Evolutionary conservation across 2,113 vertebrate genomes (phyloP).

Genomic region (Callionymus lyra): DNA sequence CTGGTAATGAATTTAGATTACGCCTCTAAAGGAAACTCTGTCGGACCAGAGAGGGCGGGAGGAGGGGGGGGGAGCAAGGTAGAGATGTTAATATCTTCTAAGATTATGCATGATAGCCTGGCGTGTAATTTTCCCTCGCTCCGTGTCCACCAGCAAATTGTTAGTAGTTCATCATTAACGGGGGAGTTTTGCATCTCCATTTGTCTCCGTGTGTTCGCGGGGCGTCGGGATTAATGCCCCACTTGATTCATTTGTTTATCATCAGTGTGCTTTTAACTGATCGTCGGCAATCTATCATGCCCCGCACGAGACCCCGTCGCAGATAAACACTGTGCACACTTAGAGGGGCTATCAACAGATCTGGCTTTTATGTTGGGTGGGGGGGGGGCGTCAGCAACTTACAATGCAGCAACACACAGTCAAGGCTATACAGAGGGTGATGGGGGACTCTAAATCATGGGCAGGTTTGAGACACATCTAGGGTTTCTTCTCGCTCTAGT

Average conservation of each 20-base stretch:
- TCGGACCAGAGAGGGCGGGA: constrained; percentile 11
- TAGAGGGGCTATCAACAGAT: constrained; percentile 35
- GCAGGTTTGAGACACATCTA: too few species aligned
- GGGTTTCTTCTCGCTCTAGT: too few species aligned
- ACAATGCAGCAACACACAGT: neutral
- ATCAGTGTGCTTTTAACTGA: constrained; percentile 96
- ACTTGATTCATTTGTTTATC: constrained; percentile 98
- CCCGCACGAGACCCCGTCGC: constrained; percentile 20
- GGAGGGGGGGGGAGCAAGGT: constrained; percentile 32
- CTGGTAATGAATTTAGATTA: constrained; percentile 99
- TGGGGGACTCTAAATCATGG: too few species aligned
- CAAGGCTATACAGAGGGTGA: too few species aligned
- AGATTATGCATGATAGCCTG: constrained; percentile 98
- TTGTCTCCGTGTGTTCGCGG: constrained; percentile 85
- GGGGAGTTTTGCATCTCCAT: constrained; percentile 93
- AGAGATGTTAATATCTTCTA: constrained; percentile 97
- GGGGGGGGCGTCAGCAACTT: constrained; percentile 36
- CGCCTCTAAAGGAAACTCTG: constrained; percentile 83
- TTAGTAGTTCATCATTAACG: constrained; percentile 99
- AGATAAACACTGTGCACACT: constrained; percentile 41
- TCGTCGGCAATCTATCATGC: constrained; percentile 76
- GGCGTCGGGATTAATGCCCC: constrained; percentile 93
- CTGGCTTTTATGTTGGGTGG: constrained; percentile 34
- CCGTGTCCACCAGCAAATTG: constrained; percentile 96
- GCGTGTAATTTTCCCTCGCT: constrained; percentile 90